These are phyloP conservation scores for Tretioscincus oriximinensis DNA, from an alignment of 2,113 vertebrate genomes.

Conservation along the genomic window DNA sequence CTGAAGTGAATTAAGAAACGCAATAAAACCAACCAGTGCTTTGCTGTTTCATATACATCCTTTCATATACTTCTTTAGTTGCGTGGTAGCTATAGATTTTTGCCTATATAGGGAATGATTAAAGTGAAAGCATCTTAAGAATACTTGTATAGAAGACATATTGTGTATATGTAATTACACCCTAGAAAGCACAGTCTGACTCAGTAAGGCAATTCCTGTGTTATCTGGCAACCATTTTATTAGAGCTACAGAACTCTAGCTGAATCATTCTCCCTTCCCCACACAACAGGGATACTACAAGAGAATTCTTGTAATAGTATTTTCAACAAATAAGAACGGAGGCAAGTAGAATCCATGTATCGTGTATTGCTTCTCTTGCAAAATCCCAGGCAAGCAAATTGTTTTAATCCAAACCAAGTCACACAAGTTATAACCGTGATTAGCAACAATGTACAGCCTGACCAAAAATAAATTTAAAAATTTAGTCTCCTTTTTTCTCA, in stretches of 20 bases:
- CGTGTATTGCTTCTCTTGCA: too few relatives aligned
- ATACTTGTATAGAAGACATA: not conserved
- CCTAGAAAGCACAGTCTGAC: not conserved
- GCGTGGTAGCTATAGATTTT: too few relatives aligned
- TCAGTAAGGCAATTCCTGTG: not conserved
- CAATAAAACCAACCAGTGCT: not conserved
- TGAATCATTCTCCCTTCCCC: not conserved
- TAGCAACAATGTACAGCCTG: not conserved
- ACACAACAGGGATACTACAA: not conserved
- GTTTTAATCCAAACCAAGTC: not conserved
- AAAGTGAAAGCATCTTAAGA: too few relatives aligned
- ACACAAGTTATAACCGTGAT: not conserved
- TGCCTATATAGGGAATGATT: too few relatives aligned
- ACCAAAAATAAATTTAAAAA: not conserved
- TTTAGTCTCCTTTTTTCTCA: not conserved
- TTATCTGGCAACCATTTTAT: not conserved
- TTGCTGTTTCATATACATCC: not conserved
- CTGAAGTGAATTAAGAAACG: not conserved
- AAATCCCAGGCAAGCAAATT: not conserved
- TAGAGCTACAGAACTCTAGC: not conserved
- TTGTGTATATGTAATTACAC: not conserved
- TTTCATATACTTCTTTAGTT: not conserved
- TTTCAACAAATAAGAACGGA: not conserved
- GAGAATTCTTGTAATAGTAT: not conserved
- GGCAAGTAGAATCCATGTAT: too few relatives aligned